Conservation (phyloP, 2,888 invertebrate genomes). For the Pristionchus japonicus region DNA sequence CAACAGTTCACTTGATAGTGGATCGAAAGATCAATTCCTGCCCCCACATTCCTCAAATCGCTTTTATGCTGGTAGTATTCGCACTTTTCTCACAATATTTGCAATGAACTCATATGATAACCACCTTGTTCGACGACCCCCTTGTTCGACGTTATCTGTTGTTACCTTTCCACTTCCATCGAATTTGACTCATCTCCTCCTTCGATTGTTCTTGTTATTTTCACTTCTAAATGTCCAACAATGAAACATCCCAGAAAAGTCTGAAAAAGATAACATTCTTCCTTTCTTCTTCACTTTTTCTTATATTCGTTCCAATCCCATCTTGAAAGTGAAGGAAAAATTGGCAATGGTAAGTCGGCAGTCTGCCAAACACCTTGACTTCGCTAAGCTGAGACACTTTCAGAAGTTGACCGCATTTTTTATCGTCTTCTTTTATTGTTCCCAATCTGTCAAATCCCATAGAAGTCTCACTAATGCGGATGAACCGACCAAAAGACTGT, state of each 20-base stretch:
- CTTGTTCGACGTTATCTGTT: too few species aligned
- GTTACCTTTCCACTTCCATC: neutral
- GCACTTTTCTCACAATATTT: neutral
- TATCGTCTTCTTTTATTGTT: neutral
- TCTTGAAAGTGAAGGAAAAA: neutral
- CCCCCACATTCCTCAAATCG: neutral
- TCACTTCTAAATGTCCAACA: neutral
- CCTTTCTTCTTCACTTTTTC: too few species aligned
- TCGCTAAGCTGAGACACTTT: too few species aligned
- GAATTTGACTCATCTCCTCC: neutral
- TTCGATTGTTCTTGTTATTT: neutral
- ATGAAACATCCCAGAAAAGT: too few species aligned
- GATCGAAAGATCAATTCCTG: neutral
- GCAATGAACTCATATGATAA: too few species aligned
- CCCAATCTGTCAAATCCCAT: neutral
- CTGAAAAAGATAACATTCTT: too few species aligned
- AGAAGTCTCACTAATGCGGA: too few species aligned
- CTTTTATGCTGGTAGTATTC: too few species aligned
- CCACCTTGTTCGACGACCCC: too few species aligned
- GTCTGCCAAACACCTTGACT: too few species aligned
- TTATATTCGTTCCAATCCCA: too few species aligned
- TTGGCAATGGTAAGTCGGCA: neutral
- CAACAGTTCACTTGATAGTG: neutral
- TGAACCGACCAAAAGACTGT: too few species aligned
- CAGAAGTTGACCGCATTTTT: neutral